Percentiles rank a stretch among this genome's conserved stretches.
Evolutionary conservation across 2,797 vertebrate genomes (phyloP).

Genomic region (Leuciscus waleckii): DNA sequence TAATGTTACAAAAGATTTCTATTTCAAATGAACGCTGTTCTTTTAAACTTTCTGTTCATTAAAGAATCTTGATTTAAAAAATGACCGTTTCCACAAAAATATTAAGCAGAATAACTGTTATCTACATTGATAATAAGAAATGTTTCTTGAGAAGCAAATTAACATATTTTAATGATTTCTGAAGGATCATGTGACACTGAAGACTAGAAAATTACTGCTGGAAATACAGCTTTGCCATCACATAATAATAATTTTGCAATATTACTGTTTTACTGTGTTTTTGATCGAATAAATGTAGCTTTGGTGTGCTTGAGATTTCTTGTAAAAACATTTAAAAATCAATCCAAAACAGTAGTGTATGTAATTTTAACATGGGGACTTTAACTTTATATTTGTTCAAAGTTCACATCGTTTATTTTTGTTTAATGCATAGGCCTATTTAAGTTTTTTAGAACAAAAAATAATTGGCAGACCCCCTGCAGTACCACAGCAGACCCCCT

Average conservation of each 20-base stretch:
- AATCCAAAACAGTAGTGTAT: background rate
- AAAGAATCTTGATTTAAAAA: background rate
- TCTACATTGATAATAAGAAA: too few species aligned
- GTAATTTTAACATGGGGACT: background rate
- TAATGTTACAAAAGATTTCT: too few species aligned
- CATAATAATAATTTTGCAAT: background rate
- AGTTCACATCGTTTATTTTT: background rate
- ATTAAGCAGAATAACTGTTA: background rate
- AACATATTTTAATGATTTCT: background rate
- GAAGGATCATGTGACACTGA: background rate
- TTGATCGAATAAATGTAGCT: background rate
- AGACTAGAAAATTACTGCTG: background rate
- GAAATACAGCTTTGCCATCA: background rate
- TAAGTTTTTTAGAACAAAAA: background rate
- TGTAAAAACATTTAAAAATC: background rate
- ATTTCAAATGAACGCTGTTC: too few species aligned
- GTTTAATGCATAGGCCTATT: background rate
- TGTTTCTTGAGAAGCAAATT: background rate
- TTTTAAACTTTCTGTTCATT: too few species aligned
- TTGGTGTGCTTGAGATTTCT: background rate
- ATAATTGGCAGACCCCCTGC: background rate
- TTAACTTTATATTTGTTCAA: background rate
- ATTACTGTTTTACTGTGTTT: background rate
- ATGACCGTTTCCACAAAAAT: background rate
- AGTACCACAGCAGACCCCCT: conserved; percentile 10